phyloP scores from a whole-genome alignment of 2,113 vertebrate species.

The Galeopterus variegatus region DNA sequence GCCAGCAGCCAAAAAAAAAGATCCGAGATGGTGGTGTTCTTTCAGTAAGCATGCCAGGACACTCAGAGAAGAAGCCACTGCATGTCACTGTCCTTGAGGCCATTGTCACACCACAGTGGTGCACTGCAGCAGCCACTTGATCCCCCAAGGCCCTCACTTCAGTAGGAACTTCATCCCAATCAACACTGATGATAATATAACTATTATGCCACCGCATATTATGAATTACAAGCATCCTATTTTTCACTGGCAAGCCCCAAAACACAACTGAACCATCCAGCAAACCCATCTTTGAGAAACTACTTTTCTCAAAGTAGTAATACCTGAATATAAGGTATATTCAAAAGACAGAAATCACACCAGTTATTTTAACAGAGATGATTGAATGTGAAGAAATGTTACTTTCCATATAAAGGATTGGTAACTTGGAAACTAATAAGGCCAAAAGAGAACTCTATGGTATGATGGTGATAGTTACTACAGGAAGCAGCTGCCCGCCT shows the following conservation, averaged over 20 bases:
- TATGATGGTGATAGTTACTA: fast-evolving
- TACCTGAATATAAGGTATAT: background rate
- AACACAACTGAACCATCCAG: background rate
- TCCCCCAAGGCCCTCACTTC: background rate
- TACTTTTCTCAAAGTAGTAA: background rate
- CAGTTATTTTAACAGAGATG: background rate
- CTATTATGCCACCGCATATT: background rate
- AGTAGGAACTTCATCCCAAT: background rate
- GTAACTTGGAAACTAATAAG: background rate
- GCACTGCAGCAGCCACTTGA: background rate
- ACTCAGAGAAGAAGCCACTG: background rate
- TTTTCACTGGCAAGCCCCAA: background rate
- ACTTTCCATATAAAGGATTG: background rate
- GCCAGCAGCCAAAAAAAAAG: too few relatives aligned
- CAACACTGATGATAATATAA: background rate
- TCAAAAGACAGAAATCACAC: background rate
- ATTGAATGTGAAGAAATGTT: background rate
- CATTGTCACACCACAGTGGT: background rate
- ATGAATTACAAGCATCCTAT: background rate
- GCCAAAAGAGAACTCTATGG: background rate
- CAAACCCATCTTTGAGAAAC: background rate
- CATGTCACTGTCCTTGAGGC: too few relatives aligned
- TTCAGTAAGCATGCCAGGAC: background rate
- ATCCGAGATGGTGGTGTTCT: background rate
- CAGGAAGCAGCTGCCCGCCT: background rate